Evolutionary conservation across 2,888 invertebrate genomes (phyloP).

Genomic region (Agriopis aurantiaria): DNA sequence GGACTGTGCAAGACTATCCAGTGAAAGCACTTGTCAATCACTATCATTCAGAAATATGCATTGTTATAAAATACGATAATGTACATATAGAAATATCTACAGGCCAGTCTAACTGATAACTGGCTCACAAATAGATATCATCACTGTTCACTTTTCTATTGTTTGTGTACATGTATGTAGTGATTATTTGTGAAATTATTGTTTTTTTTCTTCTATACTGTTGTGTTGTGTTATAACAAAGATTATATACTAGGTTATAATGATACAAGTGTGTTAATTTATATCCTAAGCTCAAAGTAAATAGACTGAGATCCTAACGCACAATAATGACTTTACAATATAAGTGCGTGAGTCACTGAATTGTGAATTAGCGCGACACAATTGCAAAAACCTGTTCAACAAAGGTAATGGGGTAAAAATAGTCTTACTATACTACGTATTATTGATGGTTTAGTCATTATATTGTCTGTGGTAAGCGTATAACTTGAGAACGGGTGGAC

Average conservation of each 20-base stretch:
- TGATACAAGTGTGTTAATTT: not conserved
- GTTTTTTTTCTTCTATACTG: not conserved
- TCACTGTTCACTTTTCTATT: constrained; percentile 25
- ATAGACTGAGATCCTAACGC: too few relatives aligned
- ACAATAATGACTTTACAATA: not conserved
- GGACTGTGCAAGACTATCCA: not conserved
- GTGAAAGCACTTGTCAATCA: not conserved
- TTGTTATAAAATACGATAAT: constrained; percentile 4
- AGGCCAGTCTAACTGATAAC: constrained; percentile 20
- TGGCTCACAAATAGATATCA: constrained; percentile 23
- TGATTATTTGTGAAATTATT: constrained; percentile 1
- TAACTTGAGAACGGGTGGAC: too few relatives aligned
- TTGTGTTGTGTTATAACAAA: not conserved
- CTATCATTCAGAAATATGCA: constrained; percentile 16
- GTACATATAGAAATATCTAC: constrained; percentile 2
- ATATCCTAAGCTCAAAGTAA: not conserved
- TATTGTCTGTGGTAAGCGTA: too few relatives aligned
- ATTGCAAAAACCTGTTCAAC: not conserved
- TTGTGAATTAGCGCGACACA: not conserved
- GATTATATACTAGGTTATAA: too few relatives aligned
- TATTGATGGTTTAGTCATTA: too few relatives aligned
- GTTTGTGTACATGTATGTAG: constrained; percentile 13
- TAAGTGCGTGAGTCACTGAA: not conserved
- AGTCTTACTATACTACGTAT: too few relatives aligned
- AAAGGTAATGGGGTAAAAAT: not conserved